These are phyloP conservation scores for Didymodactylos carnosus DNA, from an alignment of 2,888 invertebrate genomes.

Conservation along the genomic window DNA sequence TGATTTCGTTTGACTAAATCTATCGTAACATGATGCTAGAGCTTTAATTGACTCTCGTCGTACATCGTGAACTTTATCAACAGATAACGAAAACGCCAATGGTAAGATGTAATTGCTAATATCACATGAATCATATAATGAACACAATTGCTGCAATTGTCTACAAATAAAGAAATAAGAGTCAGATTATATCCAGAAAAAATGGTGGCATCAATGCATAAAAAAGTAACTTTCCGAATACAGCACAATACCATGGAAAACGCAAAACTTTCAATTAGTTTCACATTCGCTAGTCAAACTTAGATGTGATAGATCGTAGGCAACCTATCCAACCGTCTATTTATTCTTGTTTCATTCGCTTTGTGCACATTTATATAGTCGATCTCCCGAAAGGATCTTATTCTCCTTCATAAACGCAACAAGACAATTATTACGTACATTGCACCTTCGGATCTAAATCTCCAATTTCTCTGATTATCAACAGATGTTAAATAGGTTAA, in stretches of 20 bases:
- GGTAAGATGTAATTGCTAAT: constrained; percentile 45
- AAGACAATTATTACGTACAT: constrained; percentile 27
- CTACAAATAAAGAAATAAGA: constrained; percentile 27
- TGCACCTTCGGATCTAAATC: constrained; percentile 50
- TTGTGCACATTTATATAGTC: too few species aligned
- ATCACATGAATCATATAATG: constrained; percentile 44
- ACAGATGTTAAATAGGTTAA: constrained; percentile 47
- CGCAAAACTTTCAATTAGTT: too few species aligned
- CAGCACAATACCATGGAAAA: too few species aligned
- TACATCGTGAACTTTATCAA: constrained; percentile 41
- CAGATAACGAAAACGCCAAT: constrained; percentile 45
- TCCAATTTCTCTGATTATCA: constrained; percentile 54
- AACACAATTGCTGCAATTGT: constrained; percentile 44
- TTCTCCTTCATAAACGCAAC: too few species aligned
- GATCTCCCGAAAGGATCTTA: too few species aligned
- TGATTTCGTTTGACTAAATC: background rate
- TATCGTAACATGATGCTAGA: constrained; percentile 18
- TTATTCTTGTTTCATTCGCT: too few species aligned
- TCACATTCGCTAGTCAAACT: too few species aligned
- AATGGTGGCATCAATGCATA: too few species aligned
- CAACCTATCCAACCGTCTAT: too few species aligned
- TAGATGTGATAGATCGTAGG: too few species aligned
- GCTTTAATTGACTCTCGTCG: constrained; percentile 28
- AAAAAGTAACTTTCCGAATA: too few species aligned
- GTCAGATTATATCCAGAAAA: too few species aligned